A percentile compares a stretch with the other conserved stretches of the same genome.
Conservation (phyloP, 2,888 invertebrate species). For the Lamproptera curius region DNA sequence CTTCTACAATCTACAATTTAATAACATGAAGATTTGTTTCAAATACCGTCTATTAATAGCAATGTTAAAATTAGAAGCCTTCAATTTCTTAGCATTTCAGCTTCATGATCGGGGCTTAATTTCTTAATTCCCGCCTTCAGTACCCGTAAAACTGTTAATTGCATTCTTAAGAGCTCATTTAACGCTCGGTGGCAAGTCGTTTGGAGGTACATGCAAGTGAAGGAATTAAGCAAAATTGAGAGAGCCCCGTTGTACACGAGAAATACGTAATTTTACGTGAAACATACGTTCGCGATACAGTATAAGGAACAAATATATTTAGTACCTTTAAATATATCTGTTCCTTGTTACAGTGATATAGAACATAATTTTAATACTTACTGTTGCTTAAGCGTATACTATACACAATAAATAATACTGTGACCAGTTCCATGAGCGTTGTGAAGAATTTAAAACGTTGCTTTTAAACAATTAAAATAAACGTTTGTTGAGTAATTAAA, state of each 20-base stretch:
- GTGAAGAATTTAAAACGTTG: too few relatives aligned
- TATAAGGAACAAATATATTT: too few relatives aligned
- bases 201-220: neutral
- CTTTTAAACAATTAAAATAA: too few relatives aligned
- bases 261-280: neutral
- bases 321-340: too few relatives aligned
- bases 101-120: neutral
- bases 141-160: neutral
- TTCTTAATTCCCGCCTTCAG: neutral
- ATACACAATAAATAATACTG: too few relatives aligned
- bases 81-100: neutral
- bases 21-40: neutral
- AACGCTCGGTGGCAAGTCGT: neutral
- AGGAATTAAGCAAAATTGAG: neutral
- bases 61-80: neutral
- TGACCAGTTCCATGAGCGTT: too few relatives aligned
- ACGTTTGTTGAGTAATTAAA: too few relatives aligned
- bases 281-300: too few relatives aligned
- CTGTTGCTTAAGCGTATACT: too few relatives aligned
- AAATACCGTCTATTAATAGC: neutral
- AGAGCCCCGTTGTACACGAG: neutral
- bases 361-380: too few relatives aligned
- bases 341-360: neutral
- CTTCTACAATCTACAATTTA: neutral
- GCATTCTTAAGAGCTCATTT: slow-evolving; percentile 1